phyloP scores from a whole-genome alignment of 2,888 invertebrate species.

The Nomada lathburiana region DNA sequence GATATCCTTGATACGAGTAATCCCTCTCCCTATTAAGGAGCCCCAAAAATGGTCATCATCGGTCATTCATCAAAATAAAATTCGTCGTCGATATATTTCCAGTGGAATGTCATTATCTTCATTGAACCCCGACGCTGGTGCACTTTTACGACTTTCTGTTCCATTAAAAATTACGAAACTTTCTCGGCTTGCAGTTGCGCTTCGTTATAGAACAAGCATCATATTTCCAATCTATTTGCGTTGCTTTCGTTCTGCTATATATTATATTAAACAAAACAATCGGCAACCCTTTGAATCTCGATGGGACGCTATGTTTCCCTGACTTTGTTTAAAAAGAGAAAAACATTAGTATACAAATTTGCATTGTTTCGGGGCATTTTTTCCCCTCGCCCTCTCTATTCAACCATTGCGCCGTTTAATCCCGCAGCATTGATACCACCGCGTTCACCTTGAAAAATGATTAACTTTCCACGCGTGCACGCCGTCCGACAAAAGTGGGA shows the following conservation, averaged over 20 bases:
- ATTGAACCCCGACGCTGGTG: not conserved
- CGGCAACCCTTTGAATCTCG: not conserved
- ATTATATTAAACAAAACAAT: not conserved
- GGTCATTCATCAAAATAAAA: not conserved
- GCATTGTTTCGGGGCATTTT: not conserved
- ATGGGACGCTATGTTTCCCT: not conserved
- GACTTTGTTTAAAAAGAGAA: not conserved
- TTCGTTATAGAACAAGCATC: too few species aligned
- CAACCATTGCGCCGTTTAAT: not conserved
- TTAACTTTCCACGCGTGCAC: constrained; percentile 26
- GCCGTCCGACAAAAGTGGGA: not conserved
- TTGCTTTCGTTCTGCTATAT: not conserved
- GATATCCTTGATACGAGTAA: not conserved
- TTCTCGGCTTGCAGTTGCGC: too few species aligned
- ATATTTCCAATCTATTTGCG: not conserved
- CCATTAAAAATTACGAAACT: constrained; percentile 10
- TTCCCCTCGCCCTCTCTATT: not conserved
- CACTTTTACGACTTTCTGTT: not conserved
- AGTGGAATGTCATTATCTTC: constrained; percentile 1
- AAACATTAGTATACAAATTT: not conserved
- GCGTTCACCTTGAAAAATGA: constrained; percentile 17
- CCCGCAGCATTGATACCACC: constrained; percentile 3
- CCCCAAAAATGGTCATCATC: not conserved
- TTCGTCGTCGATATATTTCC: not conserved
- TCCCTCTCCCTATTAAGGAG: not conserved